A percentile compares a stretch with the other conserved stretches of the same genome.
phyloP scores from a whole-genome alignment of 1,140 invertebrate species.

The Drosophila seguyi region DNA sequence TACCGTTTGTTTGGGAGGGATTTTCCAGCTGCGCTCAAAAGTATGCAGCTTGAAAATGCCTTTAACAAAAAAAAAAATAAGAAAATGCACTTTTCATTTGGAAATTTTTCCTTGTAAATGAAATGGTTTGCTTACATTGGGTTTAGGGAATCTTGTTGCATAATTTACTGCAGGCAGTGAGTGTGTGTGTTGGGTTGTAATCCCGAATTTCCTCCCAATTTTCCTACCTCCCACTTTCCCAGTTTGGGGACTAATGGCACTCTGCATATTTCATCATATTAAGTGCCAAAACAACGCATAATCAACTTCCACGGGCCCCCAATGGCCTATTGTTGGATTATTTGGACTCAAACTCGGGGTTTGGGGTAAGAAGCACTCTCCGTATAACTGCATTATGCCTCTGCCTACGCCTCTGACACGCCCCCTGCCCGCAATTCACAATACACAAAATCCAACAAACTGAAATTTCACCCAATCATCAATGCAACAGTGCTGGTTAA shows the following conservation, averaged over 20 bases:
- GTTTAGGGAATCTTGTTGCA: slow-evolving; percentile 24
- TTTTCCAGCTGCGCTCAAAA: slow-evolving; percentile 33
- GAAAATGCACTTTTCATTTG: slow-evolving; percentile 27
- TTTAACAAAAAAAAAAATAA: neutral
- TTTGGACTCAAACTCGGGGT: slow-evolving; percentile 1
- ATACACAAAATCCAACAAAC: slow-evolving; percentile 26
- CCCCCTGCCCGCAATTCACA: neutral
- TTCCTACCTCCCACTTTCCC: neutral
- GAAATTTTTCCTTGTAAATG: slow-evolving; percentile 5
- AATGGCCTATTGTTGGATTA: slow-evolving; percentile 24
- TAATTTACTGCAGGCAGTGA: slow-evolving; percentile 36
- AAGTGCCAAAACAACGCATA: slow-evolving; percentile 83
- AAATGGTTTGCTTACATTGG: slow-evolving; percentile 16
- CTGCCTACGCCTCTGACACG: neutral
- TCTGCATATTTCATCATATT: slow-evolving; percentile 83
- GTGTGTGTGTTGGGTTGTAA: slow-evolving; percentile 25
- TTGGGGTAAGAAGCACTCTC: slow-evolving; percentile 29
- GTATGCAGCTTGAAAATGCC: slow-evolving; percentile 26
- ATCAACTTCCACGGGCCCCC: slow-evolving; percentile 57
- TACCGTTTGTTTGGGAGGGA: neutral
- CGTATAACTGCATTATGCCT: slow-evolving; percentile 31
- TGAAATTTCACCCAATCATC: slow-evolving; percentile 34
- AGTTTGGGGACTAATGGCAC: slow-evolving; percentile 63
- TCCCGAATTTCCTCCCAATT: slow-evolving; percentile 22
- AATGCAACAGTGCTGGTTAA: slow-evolving; percentile 25